A percentile compares a stretch with the other conserved stretches of the same genome.
Conservation (phyloP, 2,113 vertebrate species). For the Lepus americanus region DNA sequence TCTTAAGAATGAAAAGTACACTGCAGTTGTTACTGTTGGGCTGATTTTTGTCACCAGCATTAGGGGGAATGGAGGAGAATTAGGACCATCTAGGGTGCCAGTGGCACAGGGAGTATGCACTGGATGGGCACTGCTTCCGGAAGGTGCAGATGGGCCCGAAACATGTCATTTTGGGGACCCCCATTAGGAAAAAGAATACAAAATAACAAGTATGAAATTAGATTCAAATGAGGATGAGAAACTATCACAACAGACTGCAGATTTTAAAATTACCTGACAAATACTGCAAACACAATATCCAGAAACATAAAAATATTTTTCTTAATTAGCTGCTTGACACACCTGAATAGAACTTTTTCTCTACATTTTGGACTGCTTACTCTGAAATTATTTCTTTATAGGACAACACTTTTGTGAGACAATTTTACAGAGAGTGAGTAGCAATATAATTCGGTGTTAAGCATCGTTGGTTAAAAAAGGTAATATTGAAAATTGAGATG, state of each 20-base stretch:
- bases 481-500: background rate
- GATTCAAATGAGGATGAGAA: background rate
- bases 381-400: slow-evolving; percentile 9
- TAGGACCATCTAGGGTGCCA: background rate
- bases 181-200: background rate
- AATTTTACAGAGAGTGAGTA: slow-evolving; percentile 27
- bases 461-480: slow-evolving; percentile 10
- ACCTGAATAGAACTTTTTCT: background rate
- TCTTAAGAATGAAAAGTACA: background rate
- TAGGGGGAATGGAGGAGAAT: background rate
- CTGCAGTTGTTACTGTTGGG: background rate
- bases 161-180: background rate
- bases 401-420: slow-evolving; percentile 5
- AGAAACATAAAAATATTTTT: background rate
- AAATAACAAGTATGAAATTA: background rate
- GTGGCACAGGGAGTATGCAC: background rate
- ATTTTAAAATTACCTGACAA: background rate
- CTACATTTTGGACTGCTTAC: background rate
- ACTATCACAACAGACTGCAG: background rate
- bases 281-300: background rate
- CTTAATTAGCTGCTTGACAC: background rate
- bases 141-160: background rate
- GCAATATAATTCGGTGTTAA: slow-evolving; percentile 16
- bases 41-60: background rate
- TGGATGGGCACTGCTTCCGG: background rate